These are phyloP conservation scores for Lerema accius DNA, from an alignment of 1,140 invertebrate genomes.

Conservation along the genomic window DNA sequence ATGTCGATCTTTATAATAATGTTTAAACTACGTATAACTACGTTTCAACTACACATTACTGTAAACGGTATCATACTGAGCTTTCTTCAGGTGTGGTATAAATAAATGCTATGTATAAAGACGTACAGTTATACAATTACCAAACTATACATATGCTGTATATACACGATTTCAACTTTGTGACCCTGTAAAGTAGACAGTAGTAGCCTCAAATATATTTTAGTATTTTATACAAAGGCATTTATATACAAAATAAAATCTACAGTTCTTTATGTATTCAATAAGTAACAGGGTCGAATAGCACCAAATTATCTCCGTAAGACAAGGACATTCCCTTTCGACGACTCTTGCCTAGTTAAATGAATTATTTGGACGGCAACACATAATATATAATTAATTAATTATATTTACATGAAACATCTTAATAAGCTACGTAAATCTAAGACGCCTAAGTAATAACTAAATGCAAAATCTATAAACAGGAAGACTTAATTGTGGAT, in stretches of 20 bases:
- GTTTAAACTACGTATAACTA: constrained; percentile 26
- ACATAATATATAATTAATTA: no score
- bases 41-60: constrained; percentile 36
- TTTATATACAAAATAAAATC: constrained; percentile 63
- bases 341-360: constrained; percentile 37
- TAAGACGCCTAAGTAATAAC: constrained; percentile 61
- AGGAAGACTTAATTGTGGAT: constrained; percentile 56
- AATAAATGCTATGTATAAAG: constrained; percentile 73
- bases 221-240: constrained; percentile 61
- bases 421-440: constrained; percentile 48
- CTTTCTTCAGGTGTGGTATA: constrained; percentile 79
- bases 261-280: constrained; percentile 44
- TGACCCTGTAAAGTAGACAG: constrained; percentile 65
- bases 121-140: constrained; percentile 47
- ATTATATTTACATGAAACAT: constrained; percentile 58
- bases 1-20: constrained; percentile 10
- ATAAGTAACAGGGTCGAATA: constrained; percentile 60
- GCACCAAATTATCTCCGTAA: constrained; percentile 51
- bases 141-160: constrained; percentile 50
- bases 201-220: constrained; percentile 67
- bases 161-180: constrained; percentile 64
- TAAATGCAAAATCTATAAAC: constrained; percentile 74
- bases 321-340: constrained; percentile 33
- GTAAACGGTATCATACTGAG: constrained; percentile 68
- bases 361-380: constrained; percentile 67